phyloP scores from a whole-genome alignment of 2,888 invertebrate species.

The Venustoraphidia nigricollis region DNA sequence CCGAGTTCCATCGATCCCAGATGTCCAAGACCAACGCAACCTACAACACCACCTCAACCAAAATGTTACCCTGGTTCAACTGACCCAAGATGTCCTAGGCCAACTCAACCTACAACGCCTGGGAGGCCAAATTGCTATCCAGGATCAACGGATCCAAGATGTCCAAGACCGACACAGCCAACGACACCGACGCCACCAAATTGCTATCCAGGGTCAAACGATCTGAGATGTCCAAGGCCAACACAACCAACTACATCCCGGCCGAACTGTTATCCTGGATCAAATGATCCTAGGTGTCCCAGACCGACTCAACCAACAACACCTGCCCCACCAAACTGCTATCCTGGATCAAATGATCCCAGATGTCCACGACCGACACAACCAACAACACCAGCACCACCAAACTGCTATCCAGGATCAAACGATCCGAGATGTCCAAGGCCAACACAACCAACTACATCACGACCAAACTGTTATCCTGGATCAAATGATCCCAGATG shows the following conservation, averaged over 20 bases:
- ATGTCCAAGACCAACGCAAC: slow-evolving; percentile 15
- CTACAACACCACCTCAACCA: slow-evolving; percentile 15
- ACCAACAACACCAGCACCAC: slow-evolving; percentile 8
- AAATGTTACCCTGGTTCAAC: slow-evolving; percentile 20
- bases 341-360: slow-evolving; percentile 19
- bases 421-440: slow-evolving; percentile 20
- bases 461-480: slow-evolving; percentile 21
- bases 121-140: slow-evolving; percentile 12
- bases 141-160: slow-evolving; percentile 13
- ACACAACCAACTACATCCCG: slow-evolving; percentile 8
- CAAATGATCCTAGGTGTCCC: slow-evolving; percentile 25
- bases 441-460: slow-evolving; percentile 16
- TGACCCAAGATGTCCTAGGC: slow-evolving; percentile 18
- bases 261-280: slow-evolving; percentile 22
- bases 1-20: slow-evolving; percentile 16
- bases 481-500: slow-evolving; percentile 16
- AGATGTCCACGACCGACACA: slow-evolving; percentile 14
- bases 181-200: slow-evolving; percentile 11
- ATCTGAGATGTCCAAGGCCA: slow-evolving; percentile 17
- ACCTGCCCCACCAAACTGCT: slow-evolving; percentile 16
- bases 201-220: slow-evolving; percentile 20
- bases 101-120: slow-evolving; percentile 13
- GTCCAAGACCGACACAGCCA: slow-evolving; percentile 12
- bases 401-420: slow-evolving; percentile 17
- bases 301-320: slow-evolving; percentile 12